A percentile compares a stretch with the other conserved stretches of the same genome.
Conservation (phyloP, 2,797 vertebrate genomes). For the Arnoldichthys spilopterus region DNA sequence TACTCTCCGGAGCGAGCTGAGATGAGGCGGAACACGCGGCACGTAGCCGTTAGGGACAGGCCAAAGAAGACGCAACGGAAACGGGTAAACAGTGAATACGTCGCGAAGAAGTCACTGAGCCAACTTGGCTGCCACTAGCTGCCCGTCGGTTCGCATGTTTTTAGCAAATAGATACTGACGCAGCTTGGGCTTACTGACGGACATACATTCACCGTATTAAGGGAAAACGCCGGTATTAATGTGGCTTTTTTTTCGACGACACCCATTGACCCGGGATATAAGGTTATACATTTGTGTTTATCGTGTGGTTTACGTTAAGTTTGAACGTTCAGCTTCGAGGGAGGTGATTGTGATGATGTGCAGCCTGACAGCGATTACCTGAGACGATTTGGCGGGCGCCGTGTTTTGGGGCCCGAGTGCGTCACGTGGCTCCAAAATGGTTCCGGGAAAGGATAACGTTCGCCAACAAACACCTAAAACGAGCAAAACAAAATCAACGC, state of each 20-base stretch:
- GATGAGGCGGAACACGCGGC: neutral
- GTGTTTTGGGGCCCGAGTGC: neutral
- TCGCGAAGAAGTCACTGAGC: too few species aligned
- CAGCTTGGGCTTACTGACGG: too few species aligned
- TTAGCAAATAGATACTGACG: too few species aligned
- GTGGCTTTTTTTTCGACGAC: too few species aligned
- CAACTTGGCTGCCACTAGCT: neutral
- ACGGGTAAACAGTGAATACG: conserved; percentile 4
- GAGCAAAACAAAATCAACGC: neutral
- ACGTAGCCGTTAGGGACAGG: neutral
- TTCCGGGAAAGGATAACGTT: neutral
- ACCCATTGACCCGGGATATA: too few species aligned
- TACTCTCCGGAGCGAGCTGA: neutral
- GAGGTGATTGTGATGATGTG: too few species aligned
- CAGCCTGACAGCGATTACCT: neutral
- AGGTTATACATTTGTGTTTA: too few species aligned
- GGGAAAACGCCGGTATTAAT: too few species aligned
- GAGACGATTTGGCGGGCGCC: neutral
- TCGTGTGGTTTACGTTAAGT: too few species aligned
- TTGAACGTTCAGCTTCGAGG: too few species aligned
- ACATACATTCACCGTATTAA: too few species aligned
- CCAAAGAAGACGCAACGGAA: neutral
- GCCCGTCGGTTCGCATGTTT: too few species aligned
- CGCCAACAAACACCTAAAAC: neutral
- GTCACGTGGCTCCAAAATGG: conserved; percentile 54